Evolutionary conservation across 2,797 vertebrate species (phyloP).

Genomic region (Hapalemur alaotrensis): DNA sequence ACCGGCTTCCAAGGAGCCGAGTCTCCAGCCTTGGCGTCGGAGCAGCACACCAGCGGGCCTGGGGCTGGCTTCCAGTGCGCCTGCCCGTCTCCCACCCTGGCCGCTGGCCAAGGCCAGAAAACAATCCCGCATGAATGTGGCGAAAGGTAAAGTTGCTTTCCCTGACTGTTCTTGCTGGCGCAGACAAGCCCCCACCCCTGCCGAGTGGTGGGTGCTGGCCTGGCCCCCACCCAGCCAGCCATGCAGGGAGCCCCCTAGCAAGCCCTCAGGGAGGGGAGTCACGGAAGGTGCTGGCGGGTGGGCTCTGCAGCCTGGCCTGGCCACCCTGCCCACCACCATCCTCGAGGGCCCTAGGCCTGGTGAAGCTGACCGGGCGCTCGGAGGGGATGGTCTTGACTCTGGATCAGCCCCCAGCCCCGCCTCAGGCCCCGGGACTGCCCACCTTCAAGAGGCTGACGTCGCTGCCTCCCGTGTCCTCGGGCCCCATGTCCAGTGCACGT

Average conservation of each 20-base stretch:
- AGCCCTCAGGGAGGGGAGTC: not conserved
- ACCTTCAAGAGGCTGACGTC: not conserved
- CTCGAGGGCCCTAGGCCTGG: not conserved
- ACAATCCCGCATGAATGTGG: fast-evolving
- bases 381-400: too few relatives aligned
- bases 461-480: not conserved
- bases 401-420: not conserved
- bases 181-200: too few relatives aligned
- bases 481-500: fast-evolving
- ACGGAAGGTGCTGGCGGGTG: fast-evolving
- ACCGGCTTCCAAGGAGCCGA: not conserved
- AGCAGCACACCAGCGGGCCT: too few relatives aligned
- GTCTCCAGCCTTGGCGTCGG: too few relatives aligned
- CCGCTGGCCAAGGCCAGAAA: not conserved
- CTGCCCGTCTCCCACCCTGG: fast-evolving
- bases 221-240: too few relatives aligned
- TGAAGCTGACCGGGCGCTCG: too few relatives aligned
- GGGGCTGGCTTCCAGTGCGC: fast-evolving
- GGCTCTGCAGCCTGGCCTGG: not conserved
- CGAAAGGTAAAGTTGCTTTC: not conserved
- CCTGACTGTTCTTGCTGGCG: too few relatives aligned
- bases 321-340: not conserved
- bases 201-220: fast-evolving
- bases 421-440: not conserved
- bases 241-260: not conserved